A percentile compares a stretch with the other conserved stretches of the same genome.
These are phyloP conservation scores for Temnothorax longispinosus DNA, from an alignment of 1,140 invertebrate species.

Conservation along the genomic window DNA sequence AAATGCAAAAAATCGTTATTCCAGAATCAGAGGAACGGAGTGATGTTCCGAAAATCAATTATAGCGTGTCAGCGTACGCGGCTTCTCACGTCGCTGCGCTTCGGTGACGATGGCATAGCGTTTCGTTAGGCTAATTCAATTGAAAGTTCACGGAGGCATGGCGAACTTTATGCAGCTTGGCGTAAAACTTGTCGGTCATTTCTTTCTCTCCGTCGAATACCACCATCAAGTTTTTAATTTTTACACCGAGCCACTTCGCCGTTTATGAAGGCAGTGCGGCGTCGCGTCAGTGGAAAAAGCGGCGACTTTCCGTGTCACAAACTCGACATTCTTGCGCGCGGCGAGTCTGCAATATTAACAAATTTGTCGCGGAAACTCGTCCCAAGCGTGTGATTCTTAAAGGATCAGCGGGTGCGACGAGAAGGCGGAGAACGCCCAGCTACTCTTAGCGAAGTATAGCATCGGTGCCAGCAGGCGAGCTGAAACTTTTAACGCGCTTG, in stretches of 20 bases:
- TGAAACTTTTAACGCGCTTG: constrained; percentile 74
- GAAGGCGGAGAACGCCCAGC: neutral
- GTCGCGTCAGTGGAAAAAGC: constrained; percentile 21
- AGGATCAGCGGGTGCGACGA: constrained; percentile 64
- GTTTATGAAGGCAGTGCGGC: constrained; percentile 61
- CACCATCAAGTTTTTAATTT: constrained; percentile 72
- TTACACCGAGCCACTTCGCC: constrained; percentile 53
- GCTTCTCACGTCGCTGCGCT: neutral
- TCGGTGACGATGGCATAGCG: neutral
- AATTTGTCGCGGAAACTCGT: constrained; percentile 73
- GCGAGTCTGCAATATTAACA: constrained; percentile 71
- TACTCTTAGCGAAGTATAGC: constrained; percentile 65
- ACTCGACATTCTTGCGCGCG: constrained; percentile 49
- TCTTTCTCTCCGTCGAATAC: constrained; percentile 24
- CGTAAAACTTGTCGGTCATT: constrained; percentile 59
- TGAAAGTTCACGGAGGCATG: constrained; percentile 65
- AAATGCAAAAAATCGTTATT: neutral
- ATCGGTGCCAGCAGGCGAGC: constrained; percentile 62
- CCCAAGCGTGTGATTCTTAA: constrained; percentile 70
- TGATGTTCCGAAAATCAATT: neutral
- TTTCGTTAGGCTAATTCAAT: constrained; percentile 74
- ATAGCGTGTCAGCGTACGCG: neutral
- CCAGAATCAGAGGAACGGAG: neutral
- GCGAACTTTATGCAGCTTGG: constrained; percentile 57
- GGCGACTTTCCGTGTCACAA: constrained; percentile 69